Evolutionary conservation across 2,797 vertebrate species (phyloP).

Genomic region (Stomatorhinus walkeri): DNA sequence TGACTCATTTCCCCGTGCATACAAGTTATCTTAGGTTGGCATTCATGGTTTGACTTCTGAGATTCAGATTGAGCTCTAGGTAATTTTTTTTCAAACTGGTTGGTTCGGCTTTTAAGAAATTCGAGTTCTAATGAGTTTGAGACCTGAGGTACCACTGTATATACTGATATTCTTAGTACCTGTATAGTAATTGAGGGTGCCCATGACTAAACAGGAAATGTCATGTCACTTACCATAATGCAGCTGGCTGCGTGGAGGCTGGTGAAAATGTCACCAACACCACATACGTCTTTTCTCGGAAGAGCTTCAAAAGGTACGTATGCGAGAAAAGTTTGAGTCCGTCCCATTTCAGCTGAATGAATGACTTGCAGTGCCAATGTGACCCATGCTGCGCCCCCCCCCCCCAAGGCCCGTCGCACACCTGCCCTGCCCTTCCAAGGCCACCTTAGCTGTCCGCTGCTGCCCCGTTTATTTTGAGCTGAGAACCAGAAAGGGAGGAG

Average conservation of each 20-base stretch:
- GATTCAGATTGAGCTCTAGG: too few species aligned
- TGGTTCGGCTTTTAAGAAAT: too few species aligned
- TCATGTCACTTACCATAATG: neutral
- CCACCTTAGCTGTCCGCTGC: conserved; percentile 89
- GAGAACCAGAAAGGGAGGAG: conserved; percentile 60
- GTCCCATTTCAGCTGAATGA: neutral
- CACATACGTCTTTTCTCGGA: conserved; percentile 90
- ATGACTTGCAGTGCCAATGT: neutral
- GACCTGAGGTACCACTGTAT: too few species aligned
- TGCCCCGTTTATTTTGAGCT: conserved; percentile 87
- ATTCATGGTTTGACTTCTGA: too few species aligned
- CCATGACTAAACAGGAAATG: neutral
- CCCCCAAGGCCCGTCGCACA: conserved; percentile 78
- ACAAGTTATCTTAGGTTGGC: too few species aligned
- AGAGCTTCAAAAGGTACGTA: conserved; percentile 79
- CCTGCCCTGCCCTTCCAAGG: conserved; percentile 83
- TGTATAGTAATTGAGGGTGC: neutral
- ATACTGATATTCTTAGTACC: neutral
- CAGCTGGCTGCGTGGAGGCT: conserved; percentile 90
- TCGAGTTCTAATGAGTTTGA: too few species aligned
- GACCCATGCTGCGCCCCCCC: conserved; percentile 17
- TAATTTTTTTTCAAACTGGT: too few species aligned
- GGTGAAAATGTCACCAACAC: conserved; percentile 89
- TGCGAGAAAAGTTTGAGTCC: neutral
- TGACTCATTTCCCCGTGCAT: too few species aligned